Percentiles rank a stretch among this genome's conserved stretches.
Evolutionary conservation across 2,113 vertebrate genomes (phyloP).

Genomic region (Lepisosteus oculatus): DNA sequence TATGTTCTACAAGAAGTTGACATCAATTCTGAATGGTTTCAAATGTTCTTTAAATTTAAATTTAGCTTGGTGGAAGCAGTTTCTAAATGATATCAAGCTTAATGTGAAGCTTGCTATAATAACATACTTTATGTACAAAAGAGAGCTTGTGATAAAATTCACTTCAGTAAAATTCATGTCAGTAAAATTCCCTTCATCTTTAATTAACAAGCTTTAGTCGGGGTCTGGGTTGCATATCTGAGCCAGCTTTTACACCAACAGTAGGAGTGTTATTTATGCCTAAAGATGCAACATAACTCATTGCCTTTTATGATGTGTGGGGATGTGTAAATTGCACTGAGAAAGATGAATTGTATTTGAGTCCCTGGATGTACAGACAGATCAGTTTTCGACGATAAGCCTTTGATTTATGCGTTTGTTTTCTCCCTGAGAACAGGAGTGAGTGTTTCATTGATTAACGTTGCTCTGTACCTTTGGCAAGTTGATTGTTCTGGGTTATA

Average conservation of each 20-base stretch:
- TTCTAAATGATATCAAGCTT: too few relatives aligned
- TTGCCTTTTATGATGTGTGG: constrained; percentile 58
- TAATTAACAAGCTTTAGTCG: too few relatives aligned
- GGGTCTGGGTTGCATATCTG: too few relatives aligned
- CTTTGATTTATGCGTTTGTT: constrained; percentile 42
- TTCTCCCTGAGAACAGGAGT: constrained; percentile 18
- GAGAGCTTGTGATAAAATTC: too few relatives aligned
- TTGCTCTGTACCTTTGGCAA: constrained; percentile 30
- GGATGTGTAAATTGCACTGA: constrained; percentile 42
- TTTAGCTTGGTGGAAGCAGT: too few relatives aligned
- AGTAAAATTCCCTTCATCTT: too few relatives aligned
- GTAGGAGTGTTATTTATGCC: constrained; percentile 52
- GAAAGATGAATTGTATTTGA: constrained; percentile 57
- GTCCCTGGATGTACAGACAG: constrained; percentile 58
- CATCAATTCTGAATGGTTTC: too few relatives aligned
- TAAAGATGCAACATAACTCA: constrained; percentile 55
- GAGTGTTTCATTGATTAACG: constrained; percentile 43
- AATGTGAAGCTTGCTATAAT: too few relatives aligned
- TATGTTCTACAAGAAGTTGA: too few relatives aligned
- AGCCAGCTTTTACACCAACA: constrained; percentile 7
- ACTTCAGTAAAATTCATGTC: too few relatives aligned
- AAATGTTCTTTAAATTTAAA: too few relatives aligned
- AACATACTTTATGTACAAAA: too few relatives aligned
- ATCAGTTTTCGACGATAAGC: constrained; percentile 44
- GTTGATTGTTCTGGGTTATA: constrained; percentile 25